phyloP scores from a whole-genome alignment of 2,113 vertebrate genomes.

The Ctenomys sociabilis region DNA sequence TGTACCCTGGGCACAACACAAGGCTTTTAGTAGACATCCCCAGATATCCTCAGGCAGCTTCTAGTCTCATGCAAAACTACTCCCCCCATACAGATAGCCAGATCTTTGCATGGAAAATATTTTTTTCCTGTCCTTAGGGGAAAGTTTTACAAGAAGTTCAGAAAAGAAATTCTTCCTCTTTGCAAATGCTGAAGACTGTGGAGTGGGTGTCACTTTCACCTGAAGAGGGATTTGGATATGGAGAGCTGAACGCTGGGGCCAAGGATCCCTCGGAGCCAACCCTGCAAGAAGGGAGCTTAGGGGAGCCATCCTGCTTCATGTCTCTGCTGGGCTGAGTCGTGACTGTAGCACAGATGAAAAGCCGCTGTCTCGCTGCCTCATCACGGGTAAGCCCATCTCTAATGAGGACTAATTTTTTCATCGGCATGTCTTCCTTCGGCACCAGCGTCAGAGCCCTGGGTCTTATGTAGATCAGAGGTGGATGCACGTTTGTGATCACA shows the following conservation, averaged over 20 bases:
- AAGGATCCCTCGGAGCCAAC: background rate
- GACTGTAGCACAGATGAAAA: background rate
- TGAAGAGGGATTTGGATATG: too few species aligned
- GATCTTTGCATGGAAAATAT: background rate
- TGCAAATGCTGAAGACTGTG: background rate
- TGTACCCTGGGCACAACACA: background rate
- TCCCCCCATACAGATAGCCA: background rate
- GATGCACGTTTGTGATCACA: slow-evolving; percentile 73
- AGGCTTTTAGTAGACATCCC: background rate
- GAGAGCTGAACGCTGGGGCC: background rate
- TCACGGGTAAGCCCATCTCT: slow-evolving; percentile 64
- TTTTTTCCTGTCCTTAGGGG: background rate
- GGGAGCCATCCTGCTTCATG: fast-evolving
- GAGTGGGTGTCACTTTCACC: background rate
- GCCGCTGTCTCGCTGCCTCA: slow-evolving; percentile 57
- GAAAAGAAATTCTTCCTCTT: background rate
- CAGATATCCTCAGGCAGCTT: background rate
- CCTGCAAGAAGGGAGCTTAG: background rate
- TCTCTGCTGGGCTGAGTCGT: background rate
- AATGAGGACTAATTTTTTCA: slow-evolving; percentile 69
- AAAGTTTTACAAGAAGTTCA: background rate
- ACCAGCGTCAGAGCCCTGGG: slow-evolving; percentile 75
- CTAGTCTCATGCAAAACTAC: background rate
- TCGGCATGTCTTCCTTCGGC: slow-evolving; percentile 64
- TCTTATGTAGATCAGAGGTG: slow-evolving; percentile 68